Percentiles rank a stretch among this genome's conserved stretches.
phyloP scores from a whole-genome alignment of 2,113 vertebrate genomes.

The Gobius niger region DNA sequence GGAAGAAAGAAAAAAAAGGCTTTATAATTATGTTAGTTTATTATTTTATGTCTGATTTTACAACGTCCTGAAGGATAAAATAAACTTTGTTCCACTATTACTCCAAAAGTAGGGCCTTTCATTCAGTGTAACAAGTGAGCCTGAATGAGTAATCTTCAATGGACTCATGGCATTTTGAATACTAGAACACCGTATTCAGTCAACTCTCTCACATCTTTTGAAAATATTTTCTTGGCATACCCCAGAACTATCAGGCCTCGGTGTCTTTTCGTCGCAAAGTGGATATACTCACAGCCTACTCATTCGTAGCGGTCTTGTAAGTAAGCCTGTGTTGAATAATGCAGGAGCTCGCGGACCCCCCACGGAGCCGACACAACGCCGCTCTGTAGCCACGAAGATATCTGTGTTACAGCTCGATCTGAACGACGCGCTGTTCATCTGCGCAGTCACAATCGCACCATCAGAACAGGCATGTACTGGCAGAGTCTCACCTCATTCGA shows the following conservation, averaged over 20 bases:
- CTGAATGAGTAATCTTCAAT: too few species aligned
- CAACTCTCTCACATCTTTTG: too few species aligned
- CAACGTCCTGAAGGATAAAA: too few species aligned
- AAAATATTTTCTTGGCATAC: background rate
- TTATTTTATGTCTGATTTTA: too few species aligned
- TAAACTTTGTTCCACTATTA: too few species aligned
- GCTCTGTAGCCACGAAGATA: constrained; percentile 42
- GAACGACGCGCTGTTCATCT: background rate
- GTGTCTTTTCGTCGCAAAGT: background rate
- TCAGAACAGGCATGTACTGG: background rate
- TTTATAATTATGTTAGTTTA: too few species aligned
- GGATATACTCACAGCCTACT: constrained; percentile 35
- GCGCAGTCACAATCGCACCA: background rate
- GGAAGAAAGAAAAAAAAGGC: too few species aligned
- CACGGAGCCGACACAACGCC: constrained; percentile 50
- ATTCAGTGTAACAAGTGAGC: too few species aligned
- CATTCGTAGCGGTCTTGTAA: constrained; percentile 44
- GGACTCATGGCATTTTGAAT: too few species aligned
- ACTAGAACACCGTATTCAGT: too few species aligned
- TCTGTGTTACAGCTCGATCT: constrained; percentile 24
- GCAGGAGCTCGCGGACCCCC: constrained; percentile 47
- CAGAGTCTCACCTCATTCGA: background rate
- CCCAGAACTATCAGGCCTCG: background rate
- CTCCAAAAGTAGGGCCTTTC: too few species aligned
- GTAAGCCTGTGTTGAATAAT: constrained; percentile 61